These are phyloP conservation scores for Helostoma temminkii DNA, from an alignment of 2,797 vertebrate species.

Conservation along the genomic window DNA sequence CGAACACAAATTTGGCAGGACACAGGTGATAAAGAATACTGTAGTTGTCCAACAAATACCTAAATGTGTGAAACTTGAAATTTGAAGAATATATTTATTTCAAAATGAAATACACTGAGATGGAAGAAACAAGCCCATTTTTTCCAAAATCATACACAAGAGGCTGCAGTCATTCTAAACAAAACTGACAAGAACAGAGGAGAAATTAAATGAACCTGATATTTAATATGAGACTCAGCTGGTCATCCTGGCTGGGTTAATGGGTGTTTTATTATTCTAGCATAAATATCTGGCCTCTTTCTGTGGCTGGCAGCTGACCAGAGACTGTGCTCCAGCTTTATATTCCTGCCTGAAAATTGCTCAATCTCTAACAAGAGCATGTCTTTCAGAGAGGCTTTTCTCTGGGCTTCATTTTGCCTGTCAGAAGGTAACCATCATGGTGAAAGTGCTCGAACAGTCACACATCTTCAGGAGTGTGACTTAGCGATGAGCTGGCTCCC, in stretches of 20 bases:
- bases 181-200: not conserved
- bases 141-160: not conserved
- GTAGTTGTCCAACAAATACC: no score
- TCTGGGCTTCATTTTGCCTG: slow-evolving; percentile 21
- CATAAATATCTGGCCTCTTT: not conserved
- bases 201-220: not conserved
- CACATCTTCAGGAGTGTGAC: slow-evolving; percentile 69
- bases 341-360: slow-evolving; percentile 21
- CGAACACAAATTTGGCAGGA: no score
- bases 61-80: no score
- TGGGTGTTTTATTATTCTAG: not conserved
- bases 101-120: not conserved
- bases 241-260: not conserved
- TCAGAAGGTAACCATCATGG: slow-evolving; percentile 43
- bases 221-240: not conserved
- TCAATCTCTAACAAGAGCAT: slow-evolving; percentile 25
- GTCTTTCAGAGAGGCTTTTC: slow-evolving; percentile 23
- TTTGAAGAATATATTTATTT: no score
- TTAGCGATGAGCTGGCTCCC: slow-evolving; percentile 66
- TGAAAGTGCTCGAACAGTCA: slow-evolving; percentile 48
- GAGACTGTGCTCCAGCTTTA: slow-evolving; percentile 4
- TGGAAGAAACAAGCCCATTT: slow-evolving; percentile 8
- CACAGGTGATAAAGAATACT: no score
- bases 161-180: not conserved
- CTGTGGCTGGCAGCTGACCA: slow-evolving; percentile 5